These are phyloP conservation scores for Uria lomvia DNA, from an alignment of 2,113 vertebrate genomes.

Conservation along the genomic window DNA sequence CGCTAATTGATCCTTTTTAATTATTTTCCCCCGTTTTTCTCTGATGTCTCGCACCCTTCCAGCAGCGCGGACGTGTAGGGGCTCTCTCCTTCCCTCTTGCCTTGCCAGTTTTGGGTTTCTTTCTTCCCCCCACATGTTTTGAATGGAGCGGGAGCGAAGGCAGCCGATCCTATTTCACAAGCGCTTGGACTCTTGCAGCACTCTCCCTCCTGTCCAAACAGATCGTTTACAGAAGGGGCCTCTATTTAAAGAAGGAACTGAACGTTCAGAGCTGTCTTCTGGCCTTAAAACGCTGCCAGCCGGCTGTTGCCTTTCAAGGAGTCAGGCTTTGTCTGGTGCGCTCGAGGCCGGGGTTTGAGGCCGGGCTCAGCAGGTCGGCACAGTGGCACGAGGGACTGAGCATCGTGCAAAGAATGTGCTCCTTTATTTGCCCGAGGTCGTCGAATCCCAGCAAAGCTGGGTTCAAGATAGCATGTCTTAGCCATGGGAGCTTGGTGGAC, in stretches of 20 bases:
- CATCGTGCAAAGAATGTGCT: neutral
- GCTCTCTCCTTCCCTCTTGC: neutral
- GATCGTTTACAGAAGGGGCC: constrained; percentile 67
- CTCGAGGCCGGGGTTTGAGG: neutral
- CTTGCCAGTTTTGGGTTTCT: neutral
- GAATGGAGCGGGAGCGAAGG: neutral
- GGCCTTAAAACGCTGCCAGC: constrained; percentile 17
- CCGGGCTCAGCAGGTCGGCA: neutral
- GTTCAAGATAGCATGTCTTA: neutral
- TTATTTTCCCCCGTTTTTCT: neutral
- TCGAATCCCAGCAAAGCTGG: neutral
- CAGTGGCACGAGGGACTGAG: neutral
- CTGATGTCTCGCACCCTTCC: neutral
- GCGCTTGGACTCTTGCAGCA: constrained; percentile 42
- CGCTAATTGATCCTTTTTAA: neutral
- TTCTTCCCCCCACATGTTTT: constrained; percentile 33
- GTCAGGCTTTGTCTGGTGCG: neutral
- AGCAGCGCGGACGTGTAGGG: fast-evolving
- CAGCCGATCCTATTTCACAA: constrained; percentile 64
- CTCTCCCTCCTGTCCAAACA: constrained; percentile 63
- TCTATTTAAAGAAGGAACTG: constrained; percentile 63
- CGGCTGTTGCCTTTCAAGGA: constrained; percentile 40
- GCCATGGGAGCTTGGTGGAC: neutral
- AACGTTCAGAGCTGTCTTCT: constrained; percentile 54
- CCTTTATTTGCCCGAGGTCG: neutral